Evolutionary conservation across 2,797 vertebrate genomes (phyloP).

Genomic region (Sebastes reedi): DNA sequence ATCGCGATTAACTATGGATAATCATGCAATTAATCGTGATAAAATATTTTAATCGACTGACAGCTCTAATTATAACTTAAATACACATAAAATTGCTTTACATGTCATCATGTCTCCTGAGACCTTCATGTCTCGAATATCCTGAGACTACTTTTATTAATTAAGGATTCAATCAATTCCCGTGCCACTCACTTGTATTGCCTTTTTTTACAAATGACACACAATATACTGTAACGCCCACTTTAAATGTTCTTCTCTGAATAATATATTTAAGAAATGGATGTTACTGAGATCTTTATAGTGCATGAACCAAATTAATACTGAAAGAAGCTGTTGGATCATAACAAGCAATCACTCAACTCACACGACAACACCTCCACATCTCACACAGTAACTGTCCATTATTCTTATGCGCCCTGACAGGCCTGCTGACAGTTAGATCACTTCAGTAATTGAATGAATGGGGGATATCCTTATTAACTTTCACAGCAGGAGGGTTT

Average conservation of each 20-base stretch:
- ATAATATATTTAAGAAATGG: neutral
- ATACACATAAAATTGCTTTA: neutral
- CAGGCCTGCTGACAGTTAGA: slow-evolving; percentile 34
- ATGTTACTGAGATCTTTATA: neutral
- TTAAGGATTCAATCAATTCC: neutral
- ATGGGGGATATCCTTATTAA: slow-evolving; percentile 54
- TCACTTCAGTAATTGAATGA: slow-evolving; percentile 53
- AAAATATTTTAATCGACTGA: too few relatives aligned
- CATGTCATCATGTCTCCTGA: neutral
- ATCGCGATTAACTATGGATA: too few relatives aligned
- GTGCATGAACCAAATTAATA: neutral
- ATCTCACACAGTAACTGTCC: slow-evolving; percentile 15
- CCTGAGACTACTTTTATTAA: neutral
- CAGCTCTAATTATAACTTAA: neutral
- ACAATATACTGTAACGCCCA: neutral
- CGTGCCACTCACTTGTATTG: neutral
- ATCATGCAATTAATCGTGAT: too few relatives aligned
- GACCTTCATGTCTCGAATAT: neutral
- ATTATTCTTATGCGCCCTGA: slow-evolving; percentile 36
- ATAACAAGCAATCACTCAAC: slow-evolving; percentile 6
- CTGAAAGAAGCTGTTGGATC: neutral
- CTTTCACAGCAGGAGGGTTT: slow-evolving; percentile 29
- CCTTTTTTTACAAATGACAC: neutral
- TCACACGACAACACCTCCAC: slow-evolving; percentile 14
- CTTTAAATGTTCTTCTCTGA: neutral